Base-by-base conservation (phyloP, 35 echinoderm and acorn worm genomes). In the Eucidaris tribuloides region DNA sequence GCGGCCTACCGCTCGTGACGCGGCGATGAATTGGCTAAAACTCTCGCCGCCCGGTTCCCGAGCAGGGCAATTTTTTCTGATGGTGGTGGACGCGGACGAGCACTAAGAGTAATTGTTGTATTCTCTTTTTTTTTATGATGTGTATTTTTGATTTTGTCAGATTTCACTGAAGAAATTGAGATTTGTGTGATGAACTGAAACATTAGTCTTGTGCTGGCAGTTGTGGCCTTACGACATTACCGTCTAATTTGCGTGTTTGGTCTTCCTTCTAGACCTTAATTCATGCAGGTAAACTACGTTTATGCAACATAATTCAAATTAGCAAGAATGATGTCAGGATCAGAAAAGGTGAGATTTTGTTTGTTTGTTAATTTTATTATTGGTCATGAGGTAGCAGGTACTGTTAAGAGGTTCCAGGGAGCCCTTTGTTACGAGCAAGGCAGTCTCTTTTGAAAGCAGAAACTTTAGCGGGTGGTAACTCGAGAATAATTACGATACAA, bases 251-350 rank as follows among this genome's bases (percentile, higher is more conserved):
- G 20, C 9, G n/a, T n/a, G 13, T 11, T 23, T 1, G 13, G 19
- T 11, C 20, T 64, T 18, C 0, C 13, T 23, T 64, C 31, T 29
- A 36, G 7, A n/a, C 40, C 66, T 27, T 86, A 72, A 19, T 74
- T 6, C 72, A 54, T 37, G 35, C 63, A 97, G 94, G 94, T 39
- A 97, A 97, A 54, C 86, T 97, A 62, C 58, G 94, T n/a, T 15
- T 97, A 97, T 80, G 94, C 94, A 44, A 97, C n/a, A 97, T 70
- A 97, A 97, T 50, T 97, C 94, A 27, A 97, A 97, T 37, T 97
- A 97, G n/a, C 94, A 97, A 97, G 82, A 97, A 97, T 83, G 94
- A 97, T 89, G 94, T 97, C n/a, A 97, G 92, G 94, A 97, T 97
- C 90, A 97, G 94, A 62, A 97, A 97, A 93, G 94, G 94, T 93